Evolutionary conservation across 2,888 invertebrate genomes (phyloP), one percentile per base, ranked within the genome.

Genomic region (Diachrysia chrysitis): DNA sequence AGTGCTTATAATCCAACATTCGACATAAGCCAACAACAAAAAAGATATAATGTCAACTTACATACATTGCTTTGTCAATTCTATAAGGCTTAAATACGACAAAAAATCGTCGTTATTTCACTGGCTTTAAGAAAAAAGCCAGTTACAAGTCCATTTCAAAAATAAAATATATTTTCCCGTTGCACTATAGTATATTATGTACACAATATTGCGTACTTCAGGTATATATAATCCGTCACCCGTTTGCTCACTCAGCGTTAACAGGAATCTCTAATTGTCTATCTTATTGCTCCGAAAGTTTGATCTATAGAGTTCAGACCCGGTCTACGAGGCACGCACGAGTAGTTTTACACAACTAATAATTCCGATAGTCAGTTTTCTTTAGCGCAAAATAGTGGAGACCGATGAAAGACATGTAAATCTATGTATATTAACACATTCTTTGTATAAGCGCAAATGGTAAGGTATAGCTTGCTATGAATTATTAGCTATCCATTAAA

Each of bases 11-110:
- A 61, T 58, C 66, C 62, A 79, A 61, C 21, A 37, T 57, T 3
- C 58, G 58, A 67, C 7, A 54, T 51, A 66, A 64, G 56, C 61
- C 42, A 37, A 60, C 29, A 61, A 35, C 17, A 55, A 63, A 56
- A 70, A 75, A 65, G 70, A 70, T 78, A 76, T 79, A 76, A 62
- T 56, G 32, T 61, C 79, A 76, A 78, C 53, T 63, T 58, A 63
- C 63, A 58, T 48, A 66, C 51, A 48, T 59, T 64, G 63, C 48
- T 67, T 59, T 58, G 37, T 56, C 29, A 42, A 58, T 29, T 19
- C 17, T 19, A 21, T 46, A 60, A 63, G 58, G 51, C 48, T 55
- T 61, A 7, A 25, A 19, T 54, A 46, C n/a, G 25, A 61, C 54
- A 54, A 35, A n/a, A 42, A 69, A 16, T 61, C 58, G 25, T 42